Conservation (phyloP, 2,797 vertebrate species). For the Falco columbarius region DNA sequence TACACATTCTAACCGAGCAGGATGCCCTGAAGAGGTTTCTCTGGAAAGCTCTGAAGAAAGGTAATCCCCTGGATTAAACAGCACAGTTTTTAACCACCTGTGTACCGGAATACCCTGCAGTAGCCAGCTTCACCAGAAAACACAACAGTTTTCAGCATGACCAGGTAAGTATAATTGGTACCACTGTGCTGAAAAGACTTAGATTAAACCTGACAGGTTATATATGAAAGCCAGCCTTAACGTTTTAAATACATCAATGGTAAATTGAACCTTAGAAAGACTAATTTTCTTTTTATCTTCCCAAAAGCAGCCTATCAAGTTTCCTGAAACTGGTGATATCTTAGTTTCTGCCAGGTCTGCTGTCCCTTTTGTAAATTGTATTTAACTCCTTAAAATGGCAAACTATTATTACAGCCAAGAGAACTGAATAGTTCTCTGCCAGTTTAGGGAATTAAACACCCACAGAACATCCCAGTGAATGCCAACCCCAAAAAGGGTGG, state of each 20-base stretch:
- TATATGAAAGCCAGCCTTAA: background rate
- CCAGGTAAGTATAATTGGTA: background rate
- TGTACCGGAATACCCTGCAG: background rate
- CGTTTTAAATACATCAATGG: background rate
- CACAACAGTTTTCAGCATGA: background rate
- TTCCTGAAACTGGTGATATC: background rate
- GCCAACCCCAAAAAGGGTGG: background rate
- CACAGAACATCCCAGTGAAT: background rate
- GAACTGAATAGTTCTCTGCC: background rate
- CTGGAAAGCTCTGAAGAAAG: constrained; percentile 50
- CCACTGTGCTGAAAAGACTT: background rate
- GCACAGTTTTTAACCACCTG: constrained; percentile 43
- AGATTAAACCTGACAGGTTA: background rate
- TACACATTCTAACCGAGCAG: background rate
- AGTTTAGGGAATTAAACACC: background rate
- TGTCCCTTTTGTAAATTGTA: background rate
- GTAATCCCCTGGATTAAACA: constrained; percentile 68
- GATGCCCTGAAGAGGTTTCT: constrained; percentile 58
- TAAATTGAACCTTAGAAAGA: background rate
- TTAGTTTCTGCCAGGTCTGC: background rate
- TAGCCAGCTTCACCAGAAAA: background rate
- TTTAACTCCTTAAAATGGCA: background rate
- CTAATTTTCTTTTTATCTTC: background rate
- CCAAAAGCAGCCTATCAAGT: background rate
- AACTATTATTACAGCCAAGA: background rate